These are phyloP conservation scores for Maconellicoccus hirsutus DNA, from an alignment of 1,140 invertebrate genomes.

Conservation along the genomic window DNA sequence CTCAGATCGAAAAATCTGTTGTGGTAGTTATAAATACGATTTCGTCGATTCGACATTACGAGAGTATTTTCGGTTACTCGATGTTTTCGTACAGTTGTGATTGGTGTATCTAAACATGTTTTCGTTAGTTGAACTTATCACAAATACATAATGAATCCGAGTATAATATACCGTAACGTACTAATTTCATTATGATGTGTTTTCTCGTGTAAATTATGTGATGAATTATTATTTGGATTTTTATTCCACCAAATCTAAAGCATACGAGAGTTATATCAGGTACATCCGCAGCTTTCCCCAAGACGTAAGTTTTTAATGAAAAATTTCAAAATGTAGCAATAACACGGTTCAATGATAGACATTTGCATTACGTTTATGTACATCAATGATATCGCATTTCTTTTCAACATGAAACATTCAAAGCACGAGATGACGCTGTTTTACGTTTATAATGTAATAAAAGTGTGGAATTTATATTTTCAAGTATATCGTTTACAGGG, in stretches of 20 bases:
- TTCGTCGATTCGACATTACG: background rate
- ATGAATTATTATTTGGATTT: constrained; percentile 18
- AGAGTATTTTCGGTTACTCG: background rate
- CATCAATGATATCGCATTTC: too few species aligned
- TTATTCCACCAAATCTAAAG: constrained; percentile 1
- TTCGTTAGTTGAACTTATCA: background rate
- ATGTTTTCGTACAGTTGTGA: background rate
- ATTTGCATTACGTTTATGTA: too few species aligned
- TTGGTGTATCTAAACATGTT: background rate
- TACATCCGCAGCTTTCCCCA: background rate
- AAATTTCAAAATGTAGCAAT: too few species aligned
- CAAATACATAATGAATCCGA: background rate
- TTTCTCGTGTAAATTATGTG: constrained; percentile 10
- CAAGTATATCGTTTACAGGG: too few species aligned
- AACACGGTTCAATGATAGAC: too few species aligned
- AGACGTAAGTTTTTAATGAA: constrained; percentile 10
- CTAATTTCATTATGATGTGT: background rate
- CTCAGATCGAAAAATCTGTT: background rate
- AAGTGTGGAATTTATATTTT: too few species aligned
- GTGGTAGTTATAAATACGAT: background rate
- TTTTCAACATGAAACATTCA: too few species aligned
- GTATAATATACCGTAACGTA: background rate
- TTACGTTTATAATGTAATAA: too few species aligned
- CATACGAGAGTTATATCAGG: constrained; percentile 8
- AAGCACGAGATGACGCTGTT: too few species aligned